Conservation (phyloP, 2,113 vertebrate species). For the Girardinichthys multiradiatus region DNA sequence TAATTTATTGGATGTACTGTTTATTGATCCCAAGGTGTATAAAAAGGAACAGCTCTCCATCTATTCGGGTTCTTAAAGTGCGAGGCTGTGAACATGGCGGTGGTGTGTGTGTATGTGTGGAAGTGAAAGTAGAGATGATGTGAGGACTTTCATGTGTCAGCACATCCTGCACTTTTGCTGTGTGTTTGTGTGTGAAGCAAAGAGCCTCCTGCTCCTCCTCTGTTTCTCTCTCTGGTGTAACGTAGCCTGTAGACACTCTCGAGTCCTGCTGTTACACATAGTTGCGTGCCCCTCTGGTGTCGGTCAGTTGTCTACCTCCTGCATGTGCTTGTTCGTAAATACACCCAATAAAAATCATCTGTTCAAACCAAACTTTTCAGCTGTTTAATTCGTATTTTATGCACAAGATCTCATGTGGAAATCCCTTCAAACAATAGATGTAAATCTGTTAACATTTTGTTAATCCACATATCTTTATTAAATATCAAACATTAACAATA, state of each 20-base stretch:
- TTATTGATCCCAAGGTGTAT: slow-evolving; percentile 61
- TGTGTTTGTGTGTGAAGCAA: slow-evolving; percentile 59
- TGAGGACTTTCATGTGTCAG: slow-evolving; percentile 51
- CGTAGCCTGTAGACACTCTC: slow-evolving; percentile 71
- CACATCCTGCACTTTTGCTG: slow-evolving; percentile 65
- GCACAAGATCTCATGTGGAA: neutral
- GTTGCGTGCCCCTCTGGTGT: slow-evolving; percentile 71
- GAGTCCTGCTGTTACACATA: slow-evolving; percentile 71
- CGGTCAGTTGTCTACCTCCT: slow-evolving; percentile 75
- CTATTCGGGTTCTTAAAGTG: slow-evolving; percentile 54
- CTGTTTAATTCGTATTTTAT: slow-evolving; percentile 5
- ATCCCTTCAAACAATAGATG: too few relatives aligned
- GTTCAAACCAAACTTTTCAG: slow-evolving; percentile 56
- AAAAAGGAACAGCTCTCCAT: slow-evolving; percentile 57
- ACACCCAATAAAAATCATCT: slow-evolving; percentile 80
- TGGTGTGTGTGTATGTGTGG: slow-evolving; percentile 1
- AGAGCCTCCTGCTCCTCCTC: slow-evolving; percentile 34
- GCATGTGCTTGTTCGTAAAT: slow-evolving; percentile 87
- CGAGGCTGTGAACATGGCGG: slow-evolving; percentile 21
- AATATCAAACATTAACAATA: too few relatives aligned
- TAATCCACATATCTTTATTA: neutral
- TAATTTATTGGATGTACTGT: slow-evolving; percentile 73
- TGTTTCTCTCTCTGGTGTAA: slow-evolving; percentile 64
- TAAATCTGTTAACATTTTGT: neutral
- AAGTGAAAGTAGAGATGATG: slow-evolving; percentile 57